A percentile compares a stretch with the other conserved stretches of the same genome.
Conservation (phyloP, 2,797 vertebrate species). For the Euthynnus affinis region DNA sequence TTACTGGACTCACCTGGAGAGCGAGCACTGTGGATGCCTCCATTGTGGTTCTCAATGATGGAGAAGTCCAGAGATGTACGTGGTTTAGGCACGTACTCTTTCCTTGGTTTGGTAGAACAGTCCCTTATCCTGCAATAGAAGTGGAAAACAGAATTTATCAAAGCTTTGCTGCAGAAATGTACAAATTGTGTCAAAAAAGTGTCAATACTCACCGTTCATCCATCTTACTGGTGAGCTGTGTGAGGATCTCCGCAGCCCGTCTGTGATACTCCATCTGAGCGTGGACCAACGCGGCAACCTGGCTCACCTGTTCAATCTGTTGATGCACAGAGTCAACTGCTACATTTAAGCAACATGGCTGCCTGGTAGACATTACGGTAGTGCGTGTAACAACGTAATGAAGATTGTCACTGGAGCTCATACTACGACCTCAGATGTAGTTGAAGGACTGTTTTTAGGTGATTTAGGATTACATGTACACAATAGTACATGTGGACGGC, state of each 20-base stretch:
- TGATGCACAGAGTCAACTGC: conserved; percentile 23
- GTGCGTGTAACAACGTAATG: too few relatives aligned
- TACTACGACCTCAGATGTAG: too few relatives aligned
- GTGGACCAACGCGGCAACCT: conserved; percentile 94
- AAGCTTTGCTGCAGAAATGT: neutral
- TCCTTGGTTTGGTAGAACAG: conserved; percentile 89
- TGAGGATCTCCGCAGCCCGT: conserved; percentile 94
- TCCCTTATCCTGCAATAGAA: conserved; percentile 91
- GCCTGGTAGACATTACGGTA: too few relatives aligned
- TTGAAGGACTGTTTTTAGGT: too few relatives aligned
- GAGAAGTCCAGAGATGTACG: conserved; percentile 93
- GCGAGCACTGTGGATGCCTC: conserved; percentile 92
- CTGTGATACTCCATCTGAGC: conserved; percentile 98
- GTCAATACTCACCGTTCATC: conserved; percentile 90
- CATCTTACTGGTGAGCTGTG: conserved; percentile 93
- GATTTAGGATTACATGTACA: too few relatives aligned
- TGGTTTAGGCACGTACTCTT: conserved; percentile 93
- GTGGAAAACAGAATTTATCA: neutral
- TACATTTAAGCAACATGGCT: conserved; percentile 1
- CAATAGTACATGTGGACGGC: too few relatives aligned
- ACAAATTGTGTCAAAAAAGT: neutral
- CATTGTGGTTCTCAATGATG: conserved; percentile 92
- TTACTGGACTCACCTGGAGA: conserved; percentile 89
- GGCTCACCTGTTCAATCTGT: conserved; percentile 98
- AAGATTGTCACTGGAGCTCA: neutral